Base-by-base conservation (phyloP, 1,140 invertebrate species). In the Tetraneura akinire region DNA sequence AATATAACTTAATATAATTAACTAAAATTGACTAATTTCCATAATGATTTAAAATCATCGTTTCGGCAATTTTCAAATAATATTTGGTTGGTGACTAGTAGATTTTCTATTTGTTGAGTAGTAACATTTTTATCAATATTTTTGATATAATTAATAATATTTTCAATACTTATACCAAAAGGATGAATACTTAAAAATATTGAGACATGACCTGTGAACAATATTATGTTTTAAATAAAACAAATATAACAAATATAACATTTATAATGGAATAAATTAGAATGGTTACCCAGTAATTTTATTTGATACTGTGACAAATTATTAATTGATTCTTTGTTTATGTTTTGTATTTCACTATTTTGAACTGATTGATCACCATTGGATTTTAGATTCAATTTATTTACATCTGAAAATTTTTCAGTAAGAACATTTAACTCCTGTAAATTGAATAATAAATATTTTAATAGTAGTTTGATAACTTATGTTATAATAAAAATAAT, bases 111-210 rank as follows among this genome's bases (percentile, higher is more conserved):
- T 90, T 53, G 95, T 85, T 82, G 88, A 87, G 86, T 94, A 92
- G 9, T 82, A 89, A 88, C 18, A 93, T 85, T 80, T 87, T 87
- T 3, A 90, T 87, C 70, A 92, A 89, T 80, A 93, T 87, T 86
- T 92, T 93, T 84, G 91, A 91, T 70, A 95, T 88, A 86, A 94
- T 95, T 6, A 91, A 94, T 93, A 82, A 96, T 90, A 84, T 94
- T 94, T 85, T 94, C 93, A 5, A 94, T 88, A 80, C 91, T 92
- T 3, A 93, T 93, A 57, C 94, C 94, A 84, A 93, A 92, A 0
- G 94, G 94, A 88, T 96, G 94, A 60, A 96, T 91, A 84, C 95
- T 91, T 45, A 96, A 88, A 87, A 94, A 96, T 51, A 92, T 92
- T 21, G 93, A 91, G 66, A 94, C 90, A 53, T 96, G 87, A 81